Base-by-base conservation (phyloP, 2,113 vertebrate genomes). In the Cardinalis cardinalis region DNA sequence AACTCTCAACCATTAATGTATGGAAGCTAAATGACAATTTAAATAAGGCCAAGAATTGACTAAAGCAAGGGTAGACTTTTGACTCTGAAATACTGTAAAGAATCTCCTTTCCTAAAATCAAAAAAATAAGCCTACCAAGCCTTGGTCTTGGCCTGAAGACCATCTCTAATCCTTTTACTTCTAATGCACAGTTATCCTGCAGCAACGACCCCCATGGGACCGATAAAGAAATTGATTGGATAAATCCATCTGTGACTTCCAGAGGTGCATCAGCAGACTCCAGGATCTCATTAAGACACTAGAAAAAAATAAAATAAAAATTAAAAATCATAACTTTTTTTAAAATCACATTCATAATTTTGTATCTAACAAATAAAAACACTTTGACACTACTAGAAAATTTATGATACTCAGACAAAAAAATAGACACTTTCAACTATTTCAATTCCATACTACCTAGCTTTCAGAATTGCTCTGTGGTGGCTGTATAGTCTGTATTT, bases 261-360 rank as follows among this genome's bases (percentile, higher is more conserved):
- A 99, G 96, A 36, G 99, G 99, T 29, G 99, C 99, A 90, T 99
- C 99, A 88, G 98, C 99, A 3, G 99, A 99, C 73, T 99, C 99
- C 89, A 99, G 93, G 88, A 99, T 98, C 94, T 99, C 99, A 96
- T 99, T 99, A 87, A 99, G 98, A 84, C 98, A 99, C 99, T 99
- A 92, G 36, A 88, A 91, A 21, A 48, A 87, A 65, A 79, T 32
- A 95, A 95, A 10, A 51, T 16, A 90, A 87, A 34, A 64, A 49
- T 18, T 12, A 4, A 36, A 17, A 87, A 40, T 25, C 36, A 7
- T 29, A 17, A 17, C 0, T 1, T 9, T 60, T 60, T 81, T 48
- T 7, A 10, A 78, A 55, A 69, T 31, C 52, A 87, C 14, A 64
- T 8, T 15, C 75, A n/a, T 61, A 61, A 69, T 60, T 72, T 80